These are phyloP conservation scores for Phorcus lineatus DNA, from an alignment of 2,888 invertebrate genomes.

Conservation along the genomic window DNA sequence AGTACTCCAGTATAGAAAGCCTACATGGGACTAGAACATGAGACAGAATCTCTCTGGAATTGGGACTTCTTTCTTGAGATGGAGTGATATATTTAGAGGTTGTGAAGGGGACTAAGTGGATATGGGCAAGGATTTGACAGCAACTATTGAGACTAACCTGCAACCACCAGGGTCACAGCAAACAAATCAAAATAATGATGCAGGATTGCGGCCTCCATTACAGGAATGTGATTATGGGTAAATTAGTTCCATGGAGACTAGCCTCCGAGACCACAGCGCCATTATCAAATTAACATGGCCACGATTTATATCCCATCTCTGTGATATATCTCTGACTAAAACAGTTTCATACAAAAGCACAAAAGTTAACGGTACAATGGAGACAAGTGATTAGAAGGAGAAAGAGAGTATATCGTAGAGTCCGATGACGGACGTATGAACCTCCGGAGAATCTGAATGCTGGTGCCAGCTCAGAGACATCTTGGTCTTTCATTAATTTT, in stretches of 20 bases:
- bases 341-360: slow-evolving; percentile 9
- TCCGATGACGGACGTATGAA: no score
- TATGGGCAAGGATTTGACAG: no score
- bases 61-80: no score
- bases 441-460: no score
- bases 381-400: background rate
- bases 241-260: background rate
- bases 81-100: no score
- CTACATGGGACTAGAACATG: no score
- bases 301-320: slow-evolving; percentile 7
- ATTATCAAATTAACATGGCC: slow-evolving; percentile 22
- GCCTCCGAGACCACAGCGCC: background rate
- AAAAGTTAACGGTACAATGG: slow-evolving; percentile 1
- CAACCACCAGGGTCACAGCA: background rate
- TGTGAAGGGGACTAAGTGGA: no score
- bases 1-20: no score
- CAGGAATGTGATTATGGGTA: background rate
- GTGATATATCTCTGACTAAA: background rate
- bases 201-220: background rate
- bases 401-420: background rate
- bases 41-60: no score
- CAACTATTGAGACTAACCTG: no score
- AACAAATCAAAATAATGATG: slow-evolving; percentile 3
- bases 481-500: no score
- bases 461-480: no score